Evolutionary conservation across 92 coral and sea anemone species (phyloP).

Genomic region (Epizoanthus rinbou): DNA sequence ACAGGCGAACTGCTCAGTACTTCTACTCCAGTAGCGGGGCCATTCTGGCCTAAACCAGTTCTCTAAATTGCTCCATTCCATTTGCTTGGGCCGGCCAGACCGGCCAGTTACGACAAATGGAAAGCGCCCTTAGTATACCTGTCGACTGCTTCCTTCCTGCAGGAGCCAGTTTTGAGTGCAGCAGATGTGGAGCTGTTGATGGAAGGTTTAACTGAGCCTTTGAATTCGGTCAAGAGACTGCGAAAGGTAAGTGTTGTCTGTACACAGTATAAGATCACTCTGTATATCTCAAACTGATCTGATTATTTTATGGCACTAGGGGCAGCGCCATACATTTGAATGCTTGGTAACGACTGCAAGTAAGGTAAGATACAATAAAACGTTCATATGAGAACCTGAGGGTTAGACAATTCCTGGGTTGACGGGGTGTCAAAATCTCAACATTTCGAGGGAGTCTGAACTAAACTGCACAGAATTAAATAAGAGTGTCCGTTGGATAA

Average conservation of each 20-base stretch:
- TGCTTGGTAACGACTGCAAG: conserved; percentile 78
- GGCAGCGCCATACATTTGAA: conserved; percentile 75
- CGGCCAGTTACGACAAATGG: too few relatives aligned
- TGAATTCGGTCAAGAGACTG: conserved; percentile 69
- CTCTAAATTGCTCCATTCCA: too few relatives aligned
- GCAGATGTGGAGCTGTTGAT: conserved; percentile 66
- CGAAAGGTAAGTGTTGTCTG: conserved; percentile 52
- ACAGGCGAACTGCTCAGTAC: too few relatives aligned
- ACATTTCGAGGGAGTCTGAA: too few relatives aligned
- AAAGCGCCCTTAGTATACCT: not conserved
- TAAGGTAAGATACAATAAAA: conserved; percentile 56
- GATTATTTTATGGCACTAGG: conserved; percentile 46
- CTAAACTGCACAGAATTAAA: too few relatives aligned
- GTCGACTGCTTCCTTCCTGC: not conserved
- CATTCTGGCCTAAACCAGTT: too few relatives aligned
- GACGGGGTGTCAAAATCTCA: too few relatives aligned
- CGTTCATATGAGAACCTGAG: not conserved
- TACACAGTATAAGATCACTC: not conserved
- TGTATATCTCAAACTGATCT: not conserved
- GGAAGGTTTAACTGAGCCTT: conserved; percentile 62
- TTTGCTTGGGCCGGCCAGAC: too few relatives aligned
- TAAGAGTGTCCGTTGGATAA: too few relatives aligned
- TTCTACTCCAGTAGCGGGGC: too few relatives aligned
- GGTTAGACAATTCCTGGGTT: too few relatives aligned
- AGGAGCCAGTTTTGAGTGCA: conserved; percentile 82